phyloP scores from a whole-genome alignment of 2,113 vertebrate genomes.

The Scomber scombrus region DNA sequence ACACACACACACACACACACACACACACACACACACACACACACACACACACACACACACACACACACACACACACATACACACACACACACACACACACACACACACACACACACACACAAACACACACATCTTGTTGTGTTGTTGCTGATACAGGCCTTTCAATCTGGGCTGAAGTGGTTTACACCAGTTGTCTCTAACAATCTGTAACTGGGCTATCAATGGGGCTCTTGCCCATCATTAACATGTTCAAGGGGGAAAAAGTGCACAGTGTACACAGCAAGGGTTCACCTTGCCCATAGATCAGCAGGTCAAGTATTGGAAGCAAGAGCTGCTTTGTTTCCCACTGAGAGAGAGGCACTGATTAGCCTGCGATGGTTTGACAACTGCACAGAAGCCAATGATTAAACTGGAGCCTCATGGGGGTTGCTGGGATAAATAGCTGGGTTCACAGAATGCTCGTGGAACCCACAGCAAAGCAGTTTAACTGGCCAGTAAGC shows the following conservation, averaged over 20 bases:
- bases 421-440: constrained; percentile 41
- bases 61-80: constrained; percentile 30
- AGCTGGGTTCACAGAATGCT: constrained; percentile 52
- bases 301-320: constrained; percentile 50
- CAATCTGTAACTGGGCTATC: constrained; percentile 62
- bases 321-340: constrained; percentile 31
- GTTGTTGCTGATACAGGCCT: constrained; percentile 60
- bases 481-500: constrained; percentile 58
- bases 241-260: constrained; percentile 10
- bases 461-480: constrained; percentile 28
- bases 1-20: constrained; percentile 35
- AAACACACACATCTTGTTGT: constrained; percentile 23
- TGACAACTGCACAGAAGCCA: constrained; percentile 51
- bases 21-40: constrained; percentile 24
- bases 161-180: constrained; percentile 50
- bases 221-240: constrained; percentile 33
- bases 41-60: constrained; percentile 22
- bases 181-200: constrained; percentile 58
- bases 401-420: constrained; percentile 64
- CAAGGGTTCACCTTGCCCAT: constrained; percentile 37
- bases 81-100: constrained; percentile 34
- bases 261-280: constrained; percentile 20
- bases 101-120: constrained; percentile 24
- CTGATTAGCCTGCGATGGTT: constrained; percentile 61
- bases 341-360: constrained; percentile 31